Base-by-base conservation (phyloP, 1,140 invertebrate species). In the Chymomyza costata region DNA sequence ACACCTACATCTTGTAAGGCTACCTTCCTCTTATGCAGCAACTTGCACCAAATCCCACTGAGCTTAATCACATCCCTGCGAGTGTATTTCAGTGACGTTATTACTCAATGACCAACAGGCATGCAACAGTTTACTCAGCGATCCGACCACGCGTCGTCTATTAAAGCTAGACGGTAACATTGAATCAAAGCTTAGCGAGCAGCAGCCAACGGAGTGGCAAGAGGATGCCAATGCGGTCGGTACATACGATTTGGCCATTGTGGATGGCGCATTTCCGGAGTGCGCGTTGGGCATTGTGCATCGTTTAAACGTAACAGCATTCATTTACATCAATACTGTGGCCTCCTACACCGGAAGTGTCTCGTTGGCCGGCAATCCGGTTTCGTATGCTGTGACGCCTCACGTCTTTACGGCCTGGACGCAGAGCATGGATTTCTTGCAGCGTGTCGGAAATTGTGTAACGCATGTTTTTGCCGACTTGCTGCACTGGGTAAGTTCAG, bases 181-280 rank as follows among this genome's bases (percentile, higher is more conserved):
- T 11, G 41, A 17, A 34, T 10, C 8, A 3, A 3, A 34, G 32
- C 32, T n/a, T n/a, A 10, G 13, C 32, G 13, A 40, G 3, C 2
- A 5, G 18, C 18, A 17, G 18, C 10, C 15, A 15, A 14, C 16
- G 6, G 15, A 6, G 31, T 11, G 31, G 25, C 25, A 28, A 10
- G 25, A 6, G 25, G 25, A 6, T 5, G 10, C 25, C 5, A 28
- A 28, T 5, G 25, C 5, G 25, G 25, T 84, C 14, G 82, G 88
- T 61, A 84, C 60, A 64, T 90, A 88, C 81, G 91, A 93, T 82
- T 87, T 93, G 39, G 87, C 90, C 17, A 88, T 93, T 15, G 60
- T 93, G 19, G 92, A 94, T 73, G 92, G 91, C 1, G 90, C 91
- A 13, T 93, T 90, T 86, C 92, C 92, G 15, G 92, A 93, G 78